Evolutionary conservation across 2,113 vertebrate genomes (phyloP).

Genomic region (Butorides virescens): DNA sequence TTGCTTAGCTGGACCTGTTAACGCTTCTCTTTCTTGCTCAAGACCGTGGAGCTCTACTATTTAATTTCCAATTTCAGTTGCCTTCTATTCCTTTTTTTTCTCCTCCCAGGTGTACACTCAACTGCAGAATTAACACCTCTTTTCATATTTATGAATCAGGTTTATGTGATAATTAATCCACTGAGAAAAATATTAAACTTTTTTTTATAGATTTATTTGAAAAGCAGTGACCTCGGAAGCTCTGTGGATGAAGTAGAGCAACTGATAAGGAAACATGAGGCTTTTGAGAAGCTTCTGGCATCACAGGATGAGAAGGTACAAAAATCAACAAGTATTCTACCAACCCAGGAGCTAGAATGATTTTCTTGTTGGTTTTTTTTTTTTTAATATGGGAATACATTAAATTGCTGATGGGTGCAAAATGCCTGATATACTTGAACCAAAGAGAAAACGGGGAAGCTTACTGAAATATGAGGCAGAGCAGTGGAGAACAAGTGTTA

Average conservation of each 20-base stretch:
- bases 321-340: neutral
- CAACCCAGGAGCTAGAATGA: neutral
- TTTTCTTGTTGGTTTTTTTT: no score
- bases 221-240: constrained; percentile 77
- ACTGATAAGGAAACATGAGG: constrained; percentile 83
- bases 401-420: neutral
- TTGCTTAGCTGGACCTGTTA: neutral
- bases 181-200: neutral
- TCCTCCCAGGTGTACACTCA: neutral
- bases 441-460: neutral
- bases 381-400: neutral
- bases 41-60: neutral
- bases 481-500: neutral
- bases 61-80: neutral
- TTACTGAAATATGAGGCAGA: neutral
- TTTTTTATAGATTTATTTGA: constrained; percentile 78
- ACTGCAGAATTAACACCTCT: neutral
- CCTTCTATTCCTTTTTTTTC: neutral
- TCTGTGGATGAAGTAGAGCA: constrained; percentile 83
- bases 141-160: neutral
- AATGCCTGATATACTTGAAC: neutral
- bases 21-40: neutral
- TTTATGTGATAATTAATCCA: neutral
- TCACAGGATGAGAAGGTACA: constrained; percentile 89
- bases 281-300: constrained; percentile 87